Evolutionary conservation across 2,113 vertebrate species (phyloP).

Genomic region (Diphyllodes magnificus): DNA sequence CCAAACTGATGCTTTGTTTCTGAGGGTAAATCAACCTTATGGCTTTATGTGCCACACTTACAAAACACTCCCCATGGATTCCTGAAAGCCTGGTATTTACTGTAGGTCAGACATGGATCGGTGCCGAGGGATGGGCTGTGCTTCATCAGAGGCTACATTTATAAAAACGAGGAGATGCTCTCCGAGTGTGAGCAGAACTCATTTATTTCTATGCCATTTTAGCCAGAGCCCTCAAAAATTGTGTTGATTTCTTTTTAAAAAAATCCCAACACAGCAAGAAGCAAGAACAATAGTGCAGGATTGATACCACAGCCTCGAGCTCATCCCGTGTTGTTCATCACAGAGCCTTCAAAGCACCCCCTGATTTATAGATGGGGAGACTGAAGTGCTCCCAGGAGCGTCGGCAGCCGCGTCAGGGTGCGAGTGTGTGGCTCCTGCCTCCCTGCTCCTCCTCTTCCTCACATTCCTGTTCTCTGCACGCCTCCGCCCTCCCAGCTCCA

Average conservation of each 20-base stretch:
- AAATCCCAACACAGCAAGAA: neutral
- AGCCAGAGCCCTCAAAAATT: neutral
- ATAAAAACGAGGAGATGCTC: neutral
- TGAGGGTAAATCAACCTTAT: slow-evolving; percentile 6
- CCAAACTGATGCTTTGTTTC: neutral
- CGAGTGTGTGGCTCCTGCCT: neutral
- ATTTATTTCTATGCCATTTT: neutral
- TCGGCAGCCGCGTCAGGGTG: neutral
- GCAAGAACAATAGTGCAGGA: neutral
- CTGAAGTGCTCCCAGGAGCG: neutral
- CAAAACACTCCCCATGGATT: neutral
- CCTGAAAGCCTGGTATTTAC: neutral
- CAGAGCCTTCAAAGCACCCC: neutral
- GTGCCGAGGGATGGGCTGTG: neutral
- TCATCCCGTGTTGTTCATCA: neutral
- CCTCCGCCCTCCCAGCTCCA: neutral
- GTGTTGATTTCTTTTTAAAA: neutral
- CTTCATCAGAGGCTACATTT: neutral
- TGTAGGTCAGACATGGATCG: neutral
- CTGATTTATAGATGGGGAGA: neutral
- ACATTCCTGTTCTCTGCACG: neutral
- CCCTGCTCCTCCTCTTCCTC: neutral
- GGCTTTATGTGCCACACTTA: neutral
- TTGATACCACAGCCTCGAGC: neutral
- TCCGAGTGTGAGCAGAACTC: neutral